phyloP scores from a whole-genome alignment of 35 echinoderm and acorn worm species.

The Diadema setosum region DNA sequence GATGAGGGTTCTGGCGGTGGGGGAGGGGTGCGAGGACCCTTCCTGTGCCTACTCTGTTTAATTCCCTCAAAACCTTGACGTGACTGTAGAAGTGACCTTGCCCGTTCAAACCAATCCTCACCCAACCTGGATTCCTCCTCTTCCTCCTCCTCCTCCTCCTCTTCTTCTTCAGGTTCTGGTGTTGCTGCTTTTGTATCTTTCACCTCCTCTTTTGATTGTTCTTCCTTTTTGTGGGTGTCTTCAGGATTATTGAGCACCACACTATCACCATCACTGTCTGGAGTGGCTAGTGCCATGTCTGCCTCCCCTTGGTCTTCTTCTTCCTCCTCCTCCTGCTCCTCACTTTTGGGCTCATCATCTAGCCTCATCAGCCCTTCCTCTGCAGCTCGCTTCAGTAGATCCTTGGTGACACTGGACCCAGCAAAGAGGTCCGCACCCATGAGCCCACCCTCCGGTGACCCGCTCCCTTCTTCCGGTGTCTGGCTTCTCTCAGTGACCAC shows the following conservation, averaged over 20 bases:
- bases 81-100: not conserved
- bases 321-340: not conserved
- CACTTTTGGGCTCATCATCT: not conserved
- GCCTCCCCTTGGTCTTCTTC: not conserved
- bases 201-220: not conserved
- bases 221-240: not conserved
- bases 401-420: not conserved
- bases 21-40: not conserved
- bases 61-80: not conserved
- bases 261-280: not conserved
- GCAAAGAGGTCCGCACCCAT: not conserved
- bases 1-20: not conserved
- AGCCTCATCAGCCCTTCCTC: not conserved
- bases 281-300: slow-evolving; percentile 6
- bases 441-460: not conserved
- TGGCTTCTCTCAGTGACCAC: not conserved
- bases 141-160: not conserved
- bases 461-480: not conserved
- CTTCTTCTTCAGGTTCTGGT: not conserved
- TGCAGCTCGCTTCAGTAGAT: not conserved
- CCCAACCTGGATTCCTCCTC: slow-evolving; percentile 10
- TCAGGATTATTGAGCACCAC: not conserved
- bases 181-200: not conserved
- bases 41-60: not conserved
- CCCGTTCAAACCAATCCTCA: not conserved